Conservation (phyloP, 2,888 invertebrate species). For the Cecidostiba fungosa region DNA sequence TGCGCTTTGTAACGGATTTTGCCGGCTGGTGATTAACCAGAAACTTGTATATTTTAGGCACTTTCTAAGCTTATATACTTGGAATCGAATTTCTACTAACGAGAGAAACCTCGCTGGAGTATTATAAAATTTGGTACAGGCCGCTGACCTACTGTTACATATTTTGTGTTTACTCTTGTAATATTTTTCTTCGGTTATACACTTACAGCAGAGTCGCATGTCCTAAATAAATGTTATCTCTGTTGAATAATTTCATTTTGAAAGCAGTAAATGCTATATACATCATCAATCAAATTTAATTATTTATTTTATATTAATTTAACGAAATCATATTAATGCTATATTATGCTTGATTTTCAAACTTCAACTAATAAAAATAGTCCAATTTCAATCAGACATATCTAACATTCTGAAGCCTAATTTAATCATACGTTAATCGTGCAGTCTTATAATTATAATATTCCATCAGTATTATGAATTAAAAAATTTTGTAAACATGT, state of each 20-base stretch:
- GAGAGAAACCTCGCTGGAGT: constrained; percentile 15
- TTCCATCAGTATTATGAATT: background rate
- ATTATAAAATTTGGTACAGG: constrained; percentile 9
- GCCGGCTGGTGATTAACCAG: constrained; percentile 20
- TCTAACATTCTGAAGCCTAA: too few relatives aligned
- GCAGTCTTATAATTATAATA: background rate
- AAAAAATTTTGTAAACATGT: too few relatives aligned
- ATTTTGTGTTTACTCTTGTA: background rate
- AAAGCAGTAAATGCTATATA: background rate
- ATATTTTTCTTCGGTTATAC: background rate
- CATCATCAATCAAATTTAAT: background rate
- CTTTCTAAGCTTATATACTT: constrained; percentile 44
- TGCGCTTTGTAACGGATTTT: constrained; percentile 36
- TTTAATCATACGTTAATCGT: too few relatives aligned
- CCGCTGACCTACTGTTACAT: constrained; percentile 8
- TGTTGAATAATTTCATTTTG: background rate
- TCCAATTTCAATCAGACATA: too few relatives aligned
- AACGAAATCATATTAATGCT: too few relatives aligned
- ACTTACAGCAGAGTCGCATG: too few relatives aligned
- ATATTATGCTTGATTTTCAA: too few relatives aligned
- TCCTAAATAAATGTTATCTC: background rate
- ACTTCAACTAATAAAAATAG: too few relatives aligned
- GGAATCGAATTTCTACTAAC: constrained; percentile 49
- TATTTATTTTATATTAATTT: background rate
- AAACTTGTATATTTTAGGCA: constrained; percentile 27